phyloP scores from a whole-genome alignment of 2,888 invertebrate genomes.

The Terebella lapidaria region DNA sequence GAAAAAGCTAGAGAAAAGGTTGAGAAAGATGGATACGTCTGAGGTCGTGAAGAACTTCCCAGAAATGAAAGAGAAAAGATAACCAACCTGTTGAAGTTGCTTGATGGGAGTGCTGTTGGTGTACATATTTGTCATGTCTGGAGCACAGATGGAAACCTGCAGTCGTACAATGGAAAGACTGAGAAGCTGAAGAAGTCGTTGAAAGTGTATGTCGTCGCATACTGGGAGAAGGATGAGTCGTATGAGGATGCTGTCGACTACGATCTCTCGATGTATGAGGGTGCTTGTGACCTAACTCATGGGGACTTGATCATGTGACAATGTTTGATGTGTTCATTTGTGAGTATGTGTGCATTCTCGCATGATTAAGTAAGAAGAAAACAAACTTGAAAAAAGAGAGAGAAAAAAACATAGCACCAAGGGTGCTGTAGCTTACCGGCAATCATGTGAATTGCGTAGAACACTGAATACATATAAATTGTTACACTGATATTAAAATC shows the following conservation, averaged over 20 bases:
- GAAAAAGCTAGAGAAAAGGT: not conserved
- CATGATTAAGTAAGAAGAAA: too few relatives aligned
- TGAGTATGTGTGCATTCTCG: too few relatives aligned
- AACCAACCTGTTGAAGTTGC: not conserved
- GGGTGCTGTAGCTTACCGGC: too few relatives aligned
- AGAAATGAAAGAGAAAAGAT: not conserved
- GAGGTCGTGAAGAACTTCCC: not conserved
- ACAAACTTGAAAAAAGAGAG: too few relatives aligned
- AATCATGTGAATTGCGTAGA: too few relatives aligned
- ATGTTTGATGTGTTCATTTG: too few relatives aligned
- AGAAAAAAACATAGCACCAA: too few relatives aligned
- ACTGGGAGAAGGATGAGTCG: slow-evolving; percentile 1
- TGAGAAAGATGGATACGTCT: not conserved
- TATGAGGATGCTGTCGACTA: not conserved
- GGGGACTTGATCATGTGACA: not conserved
- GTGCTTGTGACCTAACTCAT: not conserved
- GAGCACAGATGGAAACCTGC: not conserved
- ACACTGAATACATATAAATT: too few relatives aligned
- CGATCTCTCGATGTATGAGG: too few relatives aligned
- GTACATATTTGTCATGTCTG: not conserved
- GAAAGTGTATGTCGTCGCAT: not conserved
- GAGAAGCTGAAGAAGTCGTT: not conserved
- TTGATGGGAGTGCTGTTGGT: not conserved
- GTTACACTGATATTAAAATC: too few relatives aligned
- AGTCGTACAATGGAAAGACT: not conserved